Evolutionary conservation across 2,888 invertebrate species (phyloP).

Genomic region (Brachyptera risi): DNA sequence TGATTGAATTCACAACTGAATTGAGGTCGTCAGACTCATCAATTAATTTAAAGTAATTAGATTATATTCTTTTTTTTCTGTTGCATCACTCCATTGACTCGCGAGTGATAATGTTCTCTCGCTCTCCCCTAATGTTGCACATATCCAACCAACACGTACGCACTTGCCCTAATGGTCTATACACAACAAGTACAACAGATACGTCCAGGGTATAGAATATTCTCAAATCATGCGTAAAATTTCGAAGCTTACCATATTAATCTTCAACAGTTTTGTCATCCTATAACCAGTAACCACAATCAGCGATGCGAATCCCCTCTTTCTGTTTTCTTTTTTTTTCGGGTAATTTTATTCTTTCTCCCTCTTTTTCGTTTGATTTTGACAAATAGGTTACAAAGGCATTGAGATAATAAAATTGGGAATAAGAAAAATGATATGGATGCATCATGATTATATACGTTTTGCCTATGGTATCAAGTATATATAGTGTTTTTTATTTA

Average conservation of each 20-base stretch:
- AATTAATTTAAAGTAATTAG: no score
- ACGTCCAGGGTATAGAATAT: neutral
- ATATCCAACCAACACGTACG: neutral
- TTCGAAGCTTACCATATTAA: conserved; percentile 11
- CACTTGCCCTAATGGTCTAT: neutral
- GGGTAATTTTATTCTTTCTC: conserved; percentile 11
- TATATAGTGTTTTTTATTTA: neutral
- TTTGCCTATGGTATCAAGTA: conserved; percentile 1
- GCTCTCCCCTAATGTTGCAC: neutral
- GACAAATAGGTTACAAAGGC: conserved; percentile 17
- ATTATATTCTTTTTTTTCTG: no score
- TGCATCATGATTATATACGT: conserved; percentile 19
- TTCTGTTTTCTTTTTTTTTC: conserved; percentile 8
- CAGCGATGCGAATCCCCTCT: neutral
- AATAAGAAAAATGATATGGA: conserved; percentile 21
- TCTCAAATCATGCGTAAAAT: conserved; percentile 3
- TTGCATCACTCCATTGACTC: no score
- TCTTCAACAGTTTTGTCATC: conserved; percentile 14
- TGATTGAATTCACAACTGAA: no score
- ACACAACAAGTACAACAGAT: neutral
- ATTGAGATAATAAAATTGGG: conserved; percentile 19
- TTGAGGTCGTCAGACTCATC: no score
- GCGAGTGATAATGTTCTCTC: no score
- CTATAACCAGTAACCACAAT: conserved; percentile 2
- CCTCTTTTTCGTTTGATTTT: conserved; percentile 13